Percentiles rank a stretch among this genome's conserved stretches.
Conservation (phyloP, 1,140 invertebrate species). For the Notospermus geniculatus region DNA sequence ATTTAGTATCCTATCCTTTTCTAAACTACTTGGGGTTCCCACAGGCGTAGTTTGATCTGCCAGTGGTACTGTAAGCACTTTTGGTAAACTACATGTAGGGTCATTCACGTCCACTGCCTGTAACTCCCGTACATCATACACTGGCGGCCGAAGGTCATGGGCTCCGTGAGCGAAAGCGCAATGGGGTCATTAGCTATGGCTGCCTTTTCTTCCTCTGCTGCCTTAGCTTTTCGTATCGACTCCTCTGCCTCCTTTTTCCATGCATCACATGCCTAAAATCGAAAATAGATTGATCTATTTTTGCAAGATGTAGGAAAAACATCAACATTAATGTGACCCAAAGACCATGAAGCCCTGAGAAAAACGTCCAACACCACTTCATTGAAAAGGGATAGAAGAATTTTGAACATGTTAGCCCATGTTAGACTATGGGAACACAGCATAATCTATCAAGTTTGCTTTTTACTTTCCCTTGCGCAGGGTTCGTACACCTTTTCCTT, state of each 20-base stretch:
- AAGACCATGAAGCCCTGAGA: no score
- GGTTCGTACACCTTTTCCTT: no score
- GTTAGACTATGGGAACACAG: no score
- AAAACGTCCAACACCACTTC: no score
- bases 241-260: slow-evolving; percentile 84
- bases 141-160: slow-evolving; percentile 89
- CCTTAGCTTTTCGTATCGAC: slow-evolving; percentile 69
- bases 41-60: slow-evolving; percentile 6
- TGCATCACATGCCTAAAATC: slow-evolving; percentile 67
- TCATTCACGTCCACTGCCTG: slow-evolving; percentile 72
- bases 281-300: no score
- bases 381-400: no score
- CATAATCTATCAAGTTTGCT: no score
- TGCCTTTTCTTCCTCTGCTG: slow-evolving; percentile 64
- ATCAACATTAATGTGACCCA: no score
- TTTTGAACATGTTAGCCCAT: no score
- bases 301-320: no score
- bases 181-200: slow-evolving; percentile 61
- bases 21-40: slow-evolving; percentile 42
- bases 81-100: no score
- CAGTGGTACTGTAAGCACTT: background rate
- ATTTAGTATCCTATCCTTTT: slow-evolving; percentile 73
- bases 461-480: background rate
- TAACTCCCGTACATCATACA: slow-evolving; percentile 85
- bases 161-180: slow-evolving; percentile 99